phyloP scores from a whole-genome alignment of 2,888 invertebrate species.

The Stenichneumon culpator region DNA sequence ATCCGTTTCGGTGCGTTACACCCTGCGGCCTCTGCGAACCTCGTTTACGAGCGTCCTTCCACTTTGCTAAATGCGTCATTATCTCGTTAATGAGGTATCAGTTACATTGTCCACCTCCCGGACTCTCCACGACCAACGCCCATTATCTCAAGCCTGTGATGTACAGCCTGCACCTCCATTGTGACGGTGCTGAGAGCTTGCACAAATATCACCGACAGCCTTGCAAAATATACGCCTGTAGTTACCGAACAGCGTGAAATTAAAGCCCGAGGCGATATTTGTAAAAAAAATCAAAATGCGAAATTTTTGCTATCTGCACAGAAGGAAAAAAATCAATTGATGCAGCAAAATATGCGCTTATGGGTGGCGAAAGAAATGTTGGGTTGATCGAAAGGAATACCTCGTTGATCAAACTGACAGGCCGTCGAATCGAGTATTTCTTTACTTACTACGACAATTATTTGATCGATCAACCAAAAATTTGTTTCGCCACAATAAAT shows the following conservation, averaged over 20 bases:
- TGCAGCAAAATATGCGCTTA: too few relatives aligned
- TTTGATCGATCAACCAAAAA: too few relatives aligned
- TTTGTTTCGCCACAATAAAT: too few relatives aligned
- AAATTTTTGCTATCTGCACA: too few relatives aligned
- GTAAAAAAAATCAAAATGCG: too few relatives aligned
- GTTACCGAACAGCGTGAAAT: background rate
- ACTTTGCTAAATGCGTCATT: constrained; percentile 71
- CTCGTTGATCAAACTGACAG: too few relatives aligned
- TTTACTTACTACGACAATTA: too few relatives aligned
- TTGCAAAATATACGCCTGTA: background rate
- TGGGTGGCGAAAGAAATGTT: too few relatives aligned
- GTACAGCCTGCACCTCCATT: background rate
- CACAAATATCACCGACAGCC: background rate
- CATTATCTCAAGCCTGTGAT: constrained; percentile 6
- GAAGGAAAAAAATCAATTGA: too few relatives aligned
- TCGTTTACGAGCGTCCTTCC: constrained; percentile 49
- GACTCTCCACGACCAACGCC: background rate
- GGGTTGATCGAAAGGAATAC: too few relatives aligned
- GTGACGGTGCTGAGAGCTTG: constrained; percentile 5
- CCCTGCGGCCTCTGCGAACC: constrained; percentile 20
- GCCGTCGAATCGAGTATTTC: too few relatives aligned
- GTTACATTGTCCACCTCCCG: constrained; percentile 22
- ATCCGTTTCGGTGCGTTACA: constrained; percentile 57
- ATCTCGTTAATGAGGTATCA: constrained; percentile 71
- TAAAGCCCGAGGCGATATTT: background rate